These are phyloP conservation scores for Embidobia sp. DNA, from an alignment of 2,888 invertebrate species.

Conservation along the genomic window DNA sequence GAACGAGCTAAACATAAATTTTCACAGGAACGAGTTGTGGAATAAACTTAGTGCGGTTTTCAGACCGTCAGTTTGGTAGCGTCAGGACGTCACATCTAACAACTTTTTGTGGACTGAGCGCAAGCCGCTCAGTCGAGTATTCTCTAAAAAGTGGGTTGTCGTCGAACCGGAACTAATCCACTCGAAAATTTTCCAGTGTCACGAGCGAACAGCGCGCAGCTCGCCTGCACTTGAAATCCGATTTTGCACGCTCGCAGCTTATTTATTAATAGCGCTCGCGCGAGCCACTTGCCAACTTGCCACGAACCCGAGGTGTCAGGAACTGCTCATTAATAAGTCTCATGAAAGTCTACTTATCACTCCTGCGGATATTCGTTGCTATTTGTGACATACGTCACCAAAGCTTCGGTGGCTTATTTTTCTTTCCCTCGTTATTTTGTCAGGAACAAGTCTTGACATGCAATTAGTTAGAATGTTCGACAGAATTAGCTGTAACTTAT, in stretches of 20 bases:
- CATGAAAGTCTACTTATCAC: slow-evolving; percentile 32
- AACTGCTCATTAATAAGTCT: slow-evolving; percentile 31
- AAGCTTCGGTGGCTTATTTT: slow-evolving; percentile 10
- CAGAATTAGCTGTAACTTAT: no score
- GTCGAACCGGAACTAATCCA: slow-evolving; percentile 67
- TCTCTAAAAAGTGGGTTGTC: slow-evolving; percentile 64
- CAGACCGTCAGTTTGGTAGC: slow-evolving; percentile 27
- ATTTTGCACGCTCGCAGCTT: slow-evolving; percentile 43
- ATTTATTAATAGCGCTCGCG: slow-evolving; percentile 47
- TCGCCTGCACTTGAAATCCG: slow-evolving; percentile 44
- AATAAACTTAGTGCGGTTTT: slow-evolving; percentile 31
- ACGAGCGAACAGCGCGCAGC: slow-evolving; percentile 32
- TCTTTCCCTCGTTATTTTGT: slow-evolving; percentile 4
- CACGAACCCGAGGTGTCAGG: slow-evolving; percentile 16
- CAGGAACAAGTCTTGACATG: slow-evolving; percentile 12
- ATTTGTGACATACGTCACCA: slow-evolving; percentile 13
- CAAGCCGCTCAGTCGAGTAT: slow-evolving; percentile 47
- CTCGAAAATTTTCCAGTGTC: slow-evolving; percentile 65
- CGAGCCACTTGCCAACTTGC: slow-evolving; percentile 32
- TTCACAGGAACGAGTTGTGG: slow-evolving; percentile 7
- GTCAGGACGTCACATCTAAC: slow-evolving; percentile 41
- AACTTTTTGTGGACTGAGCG: slow-evolving; percentile 44
- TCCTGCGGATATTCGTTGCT: slow-evolving; percentile 11
- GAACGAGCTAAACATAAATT: slow-evolving; percentile 7
- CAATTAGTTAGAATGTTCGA: slow-evolving; percentile 9